Percentiles rank a stretch among this genome's conserved stretches.
phyloP scores from a whole-genome alignment of 2,797 vertebrate genomes.

The Cossypha polioptera region DNA sequence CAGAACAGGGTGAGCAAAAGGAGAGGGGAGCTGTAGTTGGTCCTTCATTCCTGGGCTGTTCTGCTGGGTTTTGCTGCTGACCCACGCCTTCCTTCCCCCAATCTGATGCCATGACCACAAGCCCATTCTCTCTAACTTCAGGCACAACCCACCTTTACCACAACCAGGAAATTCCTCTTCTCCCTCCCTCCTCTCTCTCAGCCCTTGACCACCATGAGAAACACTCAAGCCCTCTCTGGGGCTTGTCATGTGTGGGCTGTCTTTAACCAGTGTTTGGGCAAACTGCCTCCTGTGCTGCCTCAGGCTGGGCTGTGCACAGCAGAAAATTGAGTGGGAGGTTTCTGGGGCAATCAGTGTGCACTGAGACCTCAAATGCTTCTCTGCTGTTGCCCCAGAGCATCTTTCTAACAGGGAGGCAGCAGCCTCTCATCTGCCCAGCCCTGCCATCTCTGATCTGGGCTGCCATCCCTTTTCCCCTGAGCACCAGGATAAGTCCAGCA shows the following conservation, averaged over 20 bases:
- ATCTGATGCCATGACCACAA: background rate
- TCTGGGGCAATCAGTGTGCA: background rate
- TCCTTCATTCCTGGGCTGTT: background rate
- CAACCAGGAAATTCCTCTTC: background rate
- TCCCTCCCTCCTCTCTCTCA: background rate
- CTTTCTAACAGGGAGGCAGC: background rate
- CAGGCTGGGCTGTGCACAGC: background rate
- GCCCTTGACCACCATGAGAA: background rate
- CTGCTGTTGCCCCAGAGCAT: background rate
- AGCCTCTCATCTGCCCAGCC: background rate
- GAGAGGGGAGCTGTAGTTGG: background rate
- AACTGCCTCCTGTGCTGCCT: background rate
- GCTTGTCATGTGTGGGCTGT: background rate
- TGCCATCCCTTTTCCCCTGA: background rate
- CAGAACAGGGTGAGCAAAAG: background rate
- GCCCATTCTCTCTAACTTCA: background rate
- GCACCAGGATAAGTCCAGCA: background rate
- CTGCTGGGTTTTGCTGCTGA: background rate
- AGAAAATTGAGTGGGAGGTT: background rate
- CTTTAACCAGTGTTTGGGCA: background rate
- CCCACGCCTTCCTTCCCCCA: background rate
- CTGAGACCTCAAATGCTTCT: background rate
- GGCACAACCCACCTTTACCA: background rate
- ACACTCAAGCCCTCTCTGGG: background rate
- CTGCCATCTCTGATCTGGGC: background rate